A percentile compares a stretch with the other conserved stretches of the same genome.
Evolutionary conservation across 2,888 invertebrate genomes (phyloP).

Genomic region (Clivina fossor): DNA sequence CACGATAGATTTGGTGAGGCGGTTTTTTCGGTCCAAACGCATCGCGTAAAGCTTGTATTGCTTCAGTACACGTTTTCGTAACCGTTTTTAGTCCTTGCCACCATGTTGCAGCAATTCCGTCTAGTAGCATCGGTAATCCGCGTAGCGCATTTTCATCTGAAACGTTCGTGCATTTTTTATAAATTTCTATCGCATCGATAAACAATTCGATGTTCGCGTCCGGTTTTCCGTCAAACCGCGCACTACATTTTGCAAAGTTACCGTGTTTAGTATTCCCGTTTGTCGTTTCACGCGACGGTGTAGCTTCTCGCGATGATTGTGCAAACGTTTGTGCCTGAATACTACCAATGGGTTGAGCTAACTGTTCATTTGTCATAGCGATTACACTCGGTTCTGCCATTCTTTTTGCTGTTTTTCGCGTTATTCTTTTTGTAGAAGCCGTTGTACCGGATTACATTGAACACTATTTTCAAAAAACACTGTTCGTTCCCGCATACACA

Average conservation of each 20-base stretch:
- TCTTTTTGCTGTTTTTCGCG: no score
- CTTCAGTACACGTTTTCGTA: constrained; percentile 14
- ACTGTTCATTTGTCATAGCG: constrained; percentile 2
- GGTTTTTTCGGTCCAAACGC: constrained; percentile 29
- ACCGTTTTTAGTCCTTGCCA: constrained; percentile 35
- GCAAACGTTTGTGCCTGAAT: not conserved
- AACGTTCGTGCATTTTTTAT: constrained; percentile 25
- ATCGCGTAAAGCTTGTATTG: constrained; percentile 17
- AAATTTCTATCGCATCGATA: constrained; percentile 4
- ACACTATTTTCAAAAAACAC: no score
- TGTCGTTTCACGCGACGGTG: not conserved
- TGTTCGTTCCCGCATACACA: no score
- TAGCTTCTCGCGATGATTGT: not conserved
- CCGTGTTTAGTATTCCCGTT: not conserved
- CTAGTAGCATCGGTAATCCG: constrained; percentile 33
- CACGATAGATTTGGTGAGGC: constrained; percentile 9
- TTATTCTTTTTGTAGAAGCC: no score
- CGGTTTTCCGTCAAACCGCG: not conserved
- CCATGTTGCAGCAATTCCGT: constrained; percentile 33
- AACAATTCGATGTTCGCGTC: constrained; percentile 7
- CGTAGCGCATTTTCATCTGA: no score
- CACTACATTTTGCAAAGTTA: constrained; percentile 7
- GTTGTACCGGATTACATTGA: no score
- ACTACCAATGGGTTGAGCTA: constrained; percentile 2
- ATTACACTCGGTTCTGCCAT: constrained; percentile 3